phyloP scores from a whole-genome alignment of 2,888 invertebrate genomes.

The Hypomecis punctinalis region DNA sequence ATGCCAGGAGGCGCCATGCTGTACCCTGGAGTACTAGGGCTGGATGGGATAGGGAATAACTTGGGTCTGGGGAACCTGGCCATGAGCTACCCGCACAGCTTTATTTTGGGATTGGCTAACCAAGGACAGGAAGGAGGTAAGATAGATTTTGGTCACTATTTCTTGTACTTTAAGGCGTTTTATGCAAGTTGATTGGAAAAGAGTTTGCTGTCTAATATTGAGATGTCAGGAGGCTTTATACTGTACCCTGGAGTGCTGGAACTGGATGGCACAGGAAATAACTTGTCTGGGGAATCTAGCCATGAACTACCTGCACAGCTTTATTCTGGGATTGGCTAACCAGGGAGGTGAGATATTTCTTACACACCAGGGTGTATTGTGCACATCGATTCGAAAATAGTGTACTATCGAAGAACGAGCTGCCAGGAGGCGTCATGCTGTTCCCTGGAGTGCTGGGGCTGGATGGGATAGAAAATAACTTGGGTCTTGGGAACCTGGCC shows the following conservation, averaged over 20 bases:
- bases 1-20: constrained; percentile 80
- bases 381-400: too few species aligned
- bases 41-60: constrained; percentile 73
- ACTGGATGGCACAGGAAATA: constrained; percentile 70
- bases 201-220: constrained; percentile 66
- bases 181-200: too few species aligned
- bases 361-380: too few species aligned
- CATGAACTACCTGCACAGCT: constrained; percentile 80
- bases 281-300: constrained; percentile 75
- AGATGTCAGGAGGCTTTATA: constrained; percentile 78
- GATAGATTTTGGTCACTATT: constrained; percentile 17
- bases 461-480: constrained; percentile 71
- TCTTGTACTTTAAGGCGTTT: too few species aligned
- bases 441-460: constrained; percentile 73
- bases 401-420: constrained; percentile 74
- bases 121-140: constrained; percentile 79
- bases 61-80: constrained; percentile 75
- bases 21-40: constrained; percentile 71
- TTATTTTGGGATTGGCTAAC: constrained; percentile 78
- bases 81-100: constrained; percentile 81
- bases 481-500: constrained; percentile 74
- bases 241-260: constrained; percentile 74
- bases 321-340: constrained; percentile 78
- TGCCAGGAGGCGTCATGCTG: constrained; percentile 79
- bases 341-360: constrained; percentile 73